A percentile compares a stretch with the other conserved stretches of the same genome.
phyloP scores from a whole-genome alignment of 2,888 invertebrate genomes.

The Onthophagus sagittarius region DNA sequence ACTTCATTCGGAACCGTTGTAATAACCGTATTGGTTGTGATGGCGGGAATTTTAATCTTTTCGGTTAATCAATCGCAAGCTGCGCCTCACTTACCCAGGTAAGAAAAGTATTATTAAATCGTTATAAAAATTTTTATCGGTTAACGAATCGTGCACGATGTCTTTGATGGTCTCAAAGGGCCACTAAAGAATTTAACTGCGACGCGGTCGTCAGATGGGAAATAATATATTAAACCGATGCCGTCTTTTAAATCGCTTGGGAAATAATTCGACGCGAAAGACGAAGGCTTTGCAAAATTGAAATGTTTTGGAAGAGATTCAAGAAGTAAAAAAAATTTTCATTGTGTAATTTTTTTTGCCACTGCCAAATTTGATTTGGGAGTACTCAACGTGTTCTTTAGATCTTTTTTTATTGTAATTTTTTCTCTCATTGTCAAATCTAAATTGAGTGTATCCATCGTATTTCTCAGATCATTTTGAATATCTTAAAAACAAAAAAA shows the following conservation, averaged over 20 bases:
- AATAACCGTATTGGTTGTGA: slow-evolving; percentile 48
- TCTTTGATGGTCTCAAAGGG: not conserved
- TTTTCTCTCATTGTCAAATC: too few relatives aligned
- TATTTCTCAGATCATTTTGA: too few relatives aligned
- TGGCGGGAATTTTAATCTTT: slow-evolving; percentile 48
- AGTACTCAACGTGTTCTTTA: too few relatives aligned
- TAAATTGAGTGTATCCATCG: too few relatives aligned
- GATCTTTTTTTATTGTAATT: too few relatives aligned
- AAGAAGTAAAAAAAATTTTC: too few relatives aligned
- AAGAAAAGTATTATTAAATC: slow-evolving; percentile 13
- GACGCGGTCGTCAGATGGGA: not conserved
- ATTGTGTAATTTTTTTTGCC: too few relatives aligned
- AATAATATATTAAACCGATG: not conserved
- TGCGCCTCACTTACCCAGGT: slow-evolving; percentile 40
- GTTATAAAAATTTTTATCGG: not conserved
- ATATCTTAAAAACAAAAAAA: too few relatives aligned
- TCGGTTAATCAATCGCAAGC: slow-evolving; percentile 37
- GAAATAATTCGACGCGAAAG: not conserved
- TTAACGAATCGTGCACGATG: not conserved
- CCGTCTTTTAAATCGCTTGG: not conserved
- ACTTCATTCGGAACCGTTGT: slow-evolving; percentile 37
- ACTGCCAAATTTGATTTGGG: too few relatives aligned
- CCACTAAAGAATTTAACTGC: not conserved
- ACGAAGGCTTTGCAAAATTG: too few relatives aligned
- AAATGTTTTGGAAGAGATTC: too few relatives aligned